Evolutionary conservation across 2,888 invertebrate species (phyloP).

Genomic region (Melinopterus prodromus): DNA sequence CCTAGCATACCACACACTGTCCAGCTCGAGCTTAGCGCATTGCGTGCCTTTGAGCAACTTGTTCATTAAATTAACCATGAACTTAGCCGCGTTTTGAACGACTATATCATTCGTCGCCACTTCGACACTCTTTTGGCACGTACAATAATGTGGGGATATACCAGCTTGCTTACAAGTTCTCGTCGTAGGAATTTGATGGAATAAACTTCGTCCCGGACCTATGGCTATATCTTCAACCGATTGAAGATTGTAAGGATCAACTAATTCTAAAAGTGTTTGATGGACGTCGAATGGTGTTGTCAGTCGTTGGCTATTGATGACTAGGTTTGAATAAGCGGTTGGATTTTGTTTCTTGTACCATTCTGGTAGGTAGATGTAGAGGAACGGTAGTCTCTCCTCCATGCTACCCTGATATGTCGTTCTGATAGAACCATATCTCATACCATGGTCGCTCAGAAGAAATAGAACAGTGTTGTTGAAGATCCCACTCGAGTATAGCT

Average conservation of each 20-base stretch:
- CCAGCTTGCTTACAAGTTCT: constrained; percentile 81
- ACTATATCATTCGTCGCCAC: constrained; percentile 64
- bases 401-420: constrained; percentile 85
- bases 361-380: constrained; percentile 76
- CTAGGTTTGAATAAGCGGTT: constrained; percentile 70
- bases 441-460: constrained; percentile 89
- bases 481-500: constrained; percentile 63
- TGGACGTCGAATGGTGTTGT: constrained; percentile 87
- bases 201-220: not conserved
- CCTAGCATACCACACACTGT: constrained; percentile 70
- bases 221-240: not conserved
- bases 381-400: constrained; percentile 87
- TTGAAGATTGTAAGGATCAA: constrained; percentile 62
- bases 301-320: constrained; percentile 72
- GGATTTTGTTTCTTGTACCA: constrained; percentile 74
- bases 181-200: constrained; percentile 55
- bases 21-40: constrained; percentile 72
- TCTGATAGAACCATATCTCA: constrained; percentile 85
- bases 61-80: constrained; percentile 74
- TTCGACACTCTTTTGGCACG: constrained; percentile 76
- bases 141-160: constrained; percentile 88
- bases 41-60: constrained; percentile 65
- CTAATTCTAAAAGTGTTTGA: constrained; percentile 77
- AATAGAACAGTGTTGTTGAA: constrained; percentile 75
- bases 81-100: constrained; percentile 68